Base-by-base conservation (phyloP, 2,888 invertebrate species). In the Cryptosula pallasiana region DNA sequence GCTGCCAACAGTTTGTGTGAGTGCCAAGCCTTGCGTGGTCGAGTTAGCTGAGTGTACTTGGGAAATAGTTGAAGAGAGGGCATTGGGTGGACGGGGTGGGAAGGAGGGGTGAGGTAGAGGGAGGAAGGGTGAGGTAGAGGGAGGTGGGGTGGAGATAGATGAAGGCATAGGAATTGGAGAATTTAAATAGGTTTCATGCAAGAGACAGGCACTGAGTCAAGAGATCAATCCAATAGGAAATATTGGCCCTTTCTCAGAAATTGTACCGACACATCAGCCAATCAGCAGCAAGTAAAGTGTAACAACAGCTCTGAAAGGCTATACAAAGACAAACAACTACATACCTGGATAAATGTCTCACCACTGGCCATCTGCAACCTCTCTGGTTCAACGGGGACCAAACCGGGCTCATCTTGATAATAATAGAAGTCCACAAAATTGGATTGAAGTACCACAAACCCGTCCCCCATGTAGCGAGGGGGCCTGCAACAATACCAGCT, bases 401-500 rank as follows among this genome's bases (percentile, higher is more conserved):
- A 85, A 1, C 89, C 96, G 71, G 95, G 91, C 83, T 97, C 95
- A 85, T 99, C 98, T 92, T 96, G 94, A 81, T 95, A 96, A 85
- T 95, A 96, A 84, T 96, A 96, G 32, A 97, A 88, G 83, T 96
- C 94, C 79, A 97, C 90, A 81, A 92, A 91, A 82, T 96, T 96
- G 1, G 95, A 94, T 82, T 95, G 95, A 88, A 98, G 90, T 13
- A 99, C 90, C 0, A 96, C 96, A 86, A 98, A 98, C 0, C 97
- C 98, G 86, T 96, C 96, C 1, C 98, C 98, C 97, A 98, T 98
- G 80, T 93, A 95, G 70, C 94, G 87, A 0, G 98, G 98, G 0
- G 98, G 96, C 79, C 78, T 78, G 72, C 29, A 70, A 72, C 5
- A n/a, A n/a, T n/a, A n/a, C n/a, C n/a, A n/a, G n/a, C n/a, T n/a